phyloP scores from a whole-genome alignment of 2,888 invertebrate species.

The Nyleta sp. region DNA sequence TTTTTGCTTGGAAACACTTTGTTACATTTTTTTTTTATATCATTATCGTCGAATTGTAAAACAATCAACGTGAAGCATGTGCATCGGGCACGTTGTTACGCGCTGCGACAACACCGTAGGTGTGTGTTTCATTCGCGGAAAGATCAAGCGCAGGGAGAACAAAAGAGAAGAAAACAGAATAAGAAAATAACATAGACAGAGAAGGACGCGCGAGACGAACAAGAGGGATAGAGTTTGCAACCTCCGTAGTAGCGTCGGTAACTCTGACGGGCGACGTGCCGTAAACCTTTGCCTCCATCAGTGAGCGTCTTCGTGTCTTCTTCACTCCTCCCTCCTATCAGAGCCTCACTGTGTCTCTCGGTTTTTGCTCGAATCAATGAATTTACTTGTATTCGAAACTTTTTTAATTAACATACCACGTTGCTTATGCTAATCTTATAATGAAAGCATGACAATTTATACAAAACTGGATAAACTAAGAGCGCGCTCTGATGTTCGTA shows the following conservation, averaged over 20 bases:
- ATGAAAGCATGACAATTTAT: too few species aligned
- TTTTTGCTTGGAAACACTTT: not conserved
- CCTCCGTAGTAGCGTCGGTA: conserved; percentile 78
- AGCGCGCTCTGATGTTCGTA: too few species aligned
- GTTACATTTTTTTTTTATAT: conserved; percentile 25
- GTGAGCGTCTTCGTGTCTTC: conserved; percentile 71
- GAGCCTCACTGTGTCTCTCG: conserved; percentile 1
- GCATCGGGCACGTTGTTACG: conserved; percentile 50
- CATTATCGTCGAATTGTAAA: conserved; percentile 35
- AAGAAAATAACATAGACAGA: conserved; percentile 50
- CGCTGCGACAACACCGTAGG: conserved; percentile 57
- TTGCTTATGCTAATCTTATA: too few species aligned
- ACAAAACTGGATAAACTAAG: too few species aligned
- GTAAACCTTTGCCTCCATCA: conserved; percentile 80
- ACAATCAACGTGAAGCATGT: conserved; percentile 46
- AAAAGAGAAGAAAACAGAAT: conserved; percentile 56
- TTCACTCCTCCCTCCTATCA: conserved; percentile 38
- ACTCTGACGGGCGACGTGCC: conserved; percentile 79
- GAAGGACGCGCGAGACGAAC: conserved; percentile 38
- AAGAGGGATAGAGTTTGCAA: conserved; percentile 64
- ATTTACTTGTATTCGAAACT: conserved; percentile 21
- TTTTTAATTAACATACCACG: too few species aligned
- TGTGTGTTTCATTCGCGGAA: conserved; percentile 57
- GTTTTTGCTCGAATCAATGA: conserved; percentile 38
- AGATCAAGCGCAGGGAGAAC: conserved; percentile 55